A percentile compares a stretch with the other conserved stretches of the same genome.
These are phyloP conservation scores for Oncorhynchus nerka DNA, from an alignment of 2,113 vertebrate genomes.

Conservation along the genomic window DNA sequence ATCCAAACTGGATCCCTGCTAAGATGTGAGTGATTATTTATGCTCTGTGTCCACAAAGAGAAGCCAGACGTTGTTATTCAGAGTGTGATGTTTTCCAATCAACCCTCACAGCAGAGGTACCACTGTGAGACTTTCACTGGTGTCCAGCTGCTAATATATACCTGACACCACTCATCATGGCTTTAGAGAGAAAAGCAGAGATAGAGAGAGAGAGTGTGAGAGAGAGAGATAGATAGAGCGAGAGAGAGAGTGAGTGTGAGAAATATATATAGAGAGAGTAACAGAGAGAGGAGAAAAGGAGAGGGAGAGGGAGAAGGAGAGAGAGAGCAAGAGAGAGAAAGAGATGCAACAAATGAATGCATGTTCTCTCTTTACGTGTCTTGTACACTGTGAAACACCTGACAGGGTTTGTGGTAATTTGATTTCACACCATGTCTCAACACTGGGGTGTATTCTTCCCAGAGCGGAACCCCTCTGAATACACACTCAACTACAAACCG, in stretches of 20 bases:
- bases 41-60: conserved; percentile 11
- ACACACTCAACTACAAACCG: conserved; percentile 36
- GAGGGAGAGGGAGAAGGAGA: background rate
- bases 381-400: conserved; percentile 34
- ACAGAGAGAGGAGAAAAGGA: background rate
- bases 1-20: background rate
- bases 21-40: background rate
- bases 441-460: conserved; percentile 14
- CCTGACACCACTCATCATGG: conserved; percentile 24
- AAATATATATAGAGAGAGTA: background rate
- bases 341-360: conserved; percentile 21
- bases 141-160: conserved; percentile 42
- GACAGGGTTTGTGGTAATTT: conserved; percentile 54
- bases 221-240: conserved; percentile 5
- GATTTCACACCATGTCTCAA: conserved; percentile 45
- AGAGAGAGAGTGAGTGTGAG: background rate
- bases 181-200: background rate
- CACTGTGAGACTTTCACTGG: conserved; percentile 38
- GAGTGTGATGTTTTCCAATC: conserved; percentile 38
- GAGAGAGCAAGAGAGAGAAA: background rate
- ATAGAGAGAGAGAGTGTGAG: background rate
- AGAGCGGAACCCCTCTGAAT: conserved; percentile 28
- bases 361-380: conserved; percentile 36
- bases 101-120: conserved; percentile 31
- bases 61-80: conserved; percentile 40